Base-by-base conservation (phyloP, 2,888 invertebrate genomes). In the Gnatocerus cornutus region DNA sequence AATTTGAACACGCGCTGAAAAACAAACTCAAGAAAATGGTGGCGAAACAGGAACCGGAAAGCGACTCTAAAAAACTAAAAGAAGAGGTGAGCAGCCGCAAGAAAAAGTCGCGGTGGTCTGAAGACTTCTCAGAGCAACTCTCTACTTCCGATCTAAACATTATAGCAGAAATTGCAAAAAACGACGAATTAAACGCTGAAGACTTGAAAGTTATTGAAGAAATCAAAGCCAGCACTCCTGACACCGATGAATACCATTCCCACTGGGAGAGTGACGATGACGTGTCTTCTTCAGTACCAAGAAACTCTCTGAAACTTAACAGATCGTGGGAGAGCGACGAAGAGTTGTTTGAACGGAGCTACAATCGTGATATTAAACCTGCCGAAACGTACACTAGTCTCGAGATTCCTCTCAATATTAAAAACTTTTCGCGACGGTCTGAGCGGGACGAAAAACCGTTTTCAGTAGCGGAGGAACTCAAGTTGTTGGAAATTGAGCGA, bases 241-340 rank as follows among this genome's bases (percentile, higher is more conserved):
- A 78, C 59, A 78, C 77, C 0, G 76, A 78, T 39, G 75, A 76
- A 16, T 77, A 79, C 55, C 75, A 74, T 45, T 77, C 76, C 6
- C 71, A 69, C 43, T 76, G 78, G 77, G 78, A 79, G 61, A 77
- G 74, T 39, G 77, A 77, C 4, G 76, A 74, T 3, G 77, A 74
- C 7, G 56, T 71, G n/a, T 62, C 68, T 1, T 45, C 59, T 14
- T 59, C 71, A 1, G 64, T 64, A n/a, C 63, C 52, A 3, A 67
- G 62, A 14, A 55, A 50, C 27, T 55, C 56, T n/a, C 64, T 72
- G 14, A 74, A 75, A 41, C 27, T 74, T 12, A 79, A 76, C 66
- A 68, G 73, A 3, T 78, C 78, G 6, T 81, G 81, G 81, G 81
- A 81, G 67, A 80, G 79, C 56, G 81, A 81, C 48, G 81, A 81